These are phyloP conservation scores for Drosophila testacea DNA, from an alignment of 2,888 invertebrate genomes.

Conservation along the genomic window DNA sequence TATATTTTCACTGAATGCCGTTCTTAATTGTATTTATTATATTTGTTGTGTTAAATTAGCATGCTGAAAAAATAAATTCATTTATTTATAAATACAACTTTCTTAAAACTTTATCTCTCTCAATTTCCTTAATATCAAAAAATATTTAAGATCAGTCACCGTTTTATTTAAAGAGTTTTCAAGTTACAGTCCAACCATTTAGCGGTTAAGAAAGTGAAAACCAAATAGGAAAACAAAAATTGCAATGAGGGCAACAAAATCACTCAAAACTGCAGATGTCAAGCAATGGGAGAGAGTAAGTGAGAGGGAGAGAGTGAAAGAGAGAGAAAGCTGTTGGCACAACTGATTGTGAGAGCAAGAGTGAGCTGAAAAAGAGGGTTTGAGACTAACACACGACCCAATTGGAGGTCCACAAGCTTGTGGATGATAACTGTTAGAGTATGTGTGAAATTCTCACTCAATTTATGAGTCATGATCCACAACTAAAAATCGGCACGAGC, in stretches of 20 bases:
- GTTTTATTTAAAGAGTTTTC: not conserved
- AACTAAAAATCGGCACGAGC: constrained; percentile 3
- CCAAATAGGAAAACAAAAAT: constrained; percentile 2
- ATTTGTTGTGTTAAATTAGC: constrained; percentile 35
- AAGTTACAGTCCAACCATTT: not conserved
- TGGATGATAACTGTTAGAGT: constrained; percentile 42
- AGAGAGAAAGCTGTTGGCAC: constrained; percentile 8
- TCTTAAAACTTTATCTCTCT: too few relatives aligned
- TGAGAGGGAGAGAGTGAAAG: constrained; percentile 4
- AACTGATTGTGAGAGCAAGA: constrained; percentile 15
- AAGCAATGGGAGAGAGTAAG: not conserved
- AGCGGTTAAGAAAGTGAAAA: not conserved
- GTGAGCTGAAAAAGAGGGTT: constrained; percentile 18
- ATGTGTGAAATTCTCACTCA: constrained; percentile 4
- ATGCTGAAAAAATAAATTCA: constrained; percentile 35
- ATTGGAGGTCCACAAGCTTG: constrained; percentile 46
- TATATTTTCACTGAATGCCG: not conserved
- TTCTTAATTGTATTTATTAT: not conserved
- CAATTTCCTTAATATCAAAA: too few relatives aligned
- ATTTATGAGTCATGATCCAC: not conserved
- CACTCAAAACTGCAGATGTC: constrained; percentile 5
- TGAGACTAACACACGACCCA: constrained; percentile 50
- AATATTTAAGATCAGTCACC: not conserved
- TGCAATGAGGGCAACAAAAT: constrained; percentile 4
- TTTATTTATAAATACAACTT: too few relatives aligned